Evolutionary conservation across 2,113 vertebrate genomes (phyloP), one percentile per base, ranked within the genome.

Genomic region (Toxostoma redivivum): DNA sequence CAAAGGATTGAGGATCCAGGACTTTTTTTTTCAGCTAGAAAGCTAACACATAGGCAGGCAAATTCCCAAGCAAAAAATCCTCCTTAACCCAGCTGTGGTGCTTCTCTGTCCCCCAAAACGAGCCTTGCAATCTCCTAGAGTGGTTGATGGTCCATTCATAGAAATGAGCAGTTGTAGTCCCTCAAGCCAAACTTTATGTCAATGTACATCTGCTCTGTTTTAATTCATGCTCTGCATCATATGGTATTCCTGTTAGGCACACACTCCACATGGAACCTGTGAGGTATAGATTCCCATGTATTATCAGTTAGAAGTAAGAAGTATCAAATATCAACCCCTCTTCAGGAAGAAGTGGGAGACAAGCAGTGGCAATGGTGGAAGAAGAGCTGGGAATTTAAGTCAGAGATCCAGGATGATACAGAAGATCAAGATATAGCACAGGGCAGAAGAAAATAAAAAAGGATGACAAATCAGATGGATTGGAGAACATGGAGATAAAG

Each of bases 331-430:
- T 22, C 42, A 74, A 5, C 6, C 19, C 7, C 6, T 47, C 23
- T 31, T 86, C 54, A 73, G 56, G 31, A 73, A 58, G 62, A n/a
- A 1, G 1, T 28, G 45, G 37, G 50, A 77, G 35, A 42, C 31
- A 62, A 86, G 61, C 0, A 0, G 33, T 61, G 42, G 14, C 42
- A 45, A 20, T 3, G 9, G 42, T 54, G 15, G 40, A 64, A 66
- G 51, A 88, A 66, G 51, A 89, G 69, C 42, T 67, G 35, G 22
- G 38, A 81, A 24, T 4, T 71, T 50, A 42, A 48, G 20, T 66
- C n/a, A 71, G 47, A 42, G 17, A 64, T 84, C 24, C 19, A 15
- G 19, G 51, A 66, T 70, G 64, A 53, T 13, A 19, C 4, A 69
- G 45, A 57, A 65, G 25, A 65, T 61, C 21, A 57, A 69, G 38